These are phyloP conservation scores for Protodeltote pygarga DNA, from an alignment of 2,888 invertebrate species.

Conservation along the genomic window DNA sequence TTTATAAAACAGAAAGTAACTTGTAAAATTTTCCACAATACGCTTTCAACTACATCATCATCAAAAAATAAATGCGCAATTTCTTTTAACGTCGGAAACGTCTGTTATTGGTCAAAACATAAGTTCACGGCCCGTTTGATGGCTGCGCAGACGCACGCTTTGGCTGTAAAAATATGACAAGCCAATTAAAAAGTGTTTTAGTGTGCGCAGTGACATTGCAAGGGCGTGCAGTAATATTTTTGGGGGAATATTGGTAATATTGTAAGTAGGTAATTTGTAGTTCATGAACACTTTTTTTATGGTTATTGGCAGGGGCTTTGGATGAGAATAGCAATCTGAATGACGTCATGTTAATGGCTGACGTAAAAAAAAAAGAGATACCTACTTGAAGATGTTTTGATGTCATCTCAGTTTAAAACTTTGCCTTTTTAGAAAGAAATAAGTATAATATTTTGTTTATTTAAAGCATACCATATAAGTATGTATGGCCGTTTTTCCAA, in stretches of 20 bases:
- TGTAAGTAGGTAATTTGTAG: too few species aligned
- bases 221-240: constrained; percentile 21
- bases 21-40: constrained; percentile 7
- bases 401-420: too few species aligned
- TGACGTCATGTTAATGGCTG: too few species aligned
- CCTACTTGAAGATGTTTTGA: too few species aligned
- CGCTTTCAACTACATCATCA: neutral
- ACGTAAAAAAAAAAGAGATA: too few species aligned
- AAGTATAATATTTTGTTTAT: too few species aligned
- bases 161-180: constrained; percentile 16
- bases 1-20: too few species aligned
- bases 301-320: neutral
- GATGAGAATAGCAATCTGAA: neutral
- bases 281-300: neutral
- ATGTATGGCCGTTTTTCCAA: too few species aligned
- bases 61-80: constrained; percentile 18
- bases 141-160: constrained; percentile 24
- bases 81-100: constrained; percentile 13
- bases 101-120: constrained; percentile 23
- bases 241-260: neutral
- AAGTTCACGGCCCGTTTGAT: constrained; percentile 49
- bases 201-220: constrained; percentile 30
- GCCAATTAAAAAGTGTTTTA: constrained; percentile 37
- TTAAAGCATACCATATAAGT: too few species aligned
- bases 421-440: too few species aligned